A percentile compares a stretch with the other conserved stretches of the same genome.
These are phyloP conservation scores for Castor canadensis DNA, from an alignment of 2,113 vertebrate species.

Conservation along the genomic window DNA sequence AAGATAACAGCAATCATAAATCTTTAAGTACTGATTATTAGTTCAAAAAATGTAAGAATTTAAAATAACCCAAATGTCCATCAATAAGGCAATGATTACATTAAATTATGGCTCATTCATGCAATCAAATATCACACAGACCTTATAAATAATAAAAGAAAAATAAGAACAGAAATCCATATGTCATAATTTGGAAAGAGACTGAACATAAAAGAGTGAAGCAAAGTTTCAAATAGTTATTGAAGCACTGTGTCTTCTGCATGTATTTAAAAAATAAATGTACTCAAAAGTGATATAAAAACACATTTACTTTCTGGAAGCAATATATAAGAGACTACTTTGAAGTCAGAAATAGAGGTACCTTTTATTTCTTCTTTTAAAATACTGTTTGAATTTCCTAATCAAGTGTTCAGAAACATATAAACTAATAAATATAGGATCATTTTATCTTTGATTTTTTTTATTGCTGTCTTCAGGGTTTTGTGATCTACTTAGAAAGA, in stretches of 20 bases:
- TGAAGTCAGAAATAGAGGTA: background rate
- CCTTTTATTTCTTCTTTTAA: constrained; percentile 2
- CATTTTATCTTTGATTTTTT: background rate
- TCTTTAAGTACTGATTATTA: background rate
- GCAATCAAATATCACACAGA: background rate
- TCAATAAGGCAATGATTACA: background rate
- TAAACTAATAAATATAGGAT: background rate
- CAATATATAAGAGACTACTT: background rate
- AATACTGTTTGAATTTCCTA: constrained; percentile 37
- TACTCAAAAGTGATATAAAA: background rate
- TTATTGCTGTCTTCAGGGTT: background rate
- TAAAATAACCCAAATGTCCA: constrained; percentile 14
- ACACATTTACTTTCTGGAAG: background rate
- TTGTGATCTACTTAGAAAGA: constrained; percentile 27
- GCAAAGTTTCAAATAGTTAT: constrained; percentile 10
- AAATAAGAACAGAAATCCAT: background rate
- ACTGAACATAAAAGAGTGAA: background rate
- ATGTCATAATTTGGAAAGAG: background rate
- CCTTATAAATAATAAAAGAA: background rate
- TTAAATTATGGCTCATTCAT: background rate
- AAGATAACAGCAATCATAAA: background rate
- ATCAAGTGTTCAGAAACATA: background rate
- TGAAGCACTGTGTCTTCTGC: background rate
- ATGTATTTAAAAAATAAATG: background rate
- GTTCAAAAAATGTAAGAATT: background rate